Evolutionary conservation across 2,888 invertebrate species (phyloP).

Genomic region (Lymantria monacha): DNA sequence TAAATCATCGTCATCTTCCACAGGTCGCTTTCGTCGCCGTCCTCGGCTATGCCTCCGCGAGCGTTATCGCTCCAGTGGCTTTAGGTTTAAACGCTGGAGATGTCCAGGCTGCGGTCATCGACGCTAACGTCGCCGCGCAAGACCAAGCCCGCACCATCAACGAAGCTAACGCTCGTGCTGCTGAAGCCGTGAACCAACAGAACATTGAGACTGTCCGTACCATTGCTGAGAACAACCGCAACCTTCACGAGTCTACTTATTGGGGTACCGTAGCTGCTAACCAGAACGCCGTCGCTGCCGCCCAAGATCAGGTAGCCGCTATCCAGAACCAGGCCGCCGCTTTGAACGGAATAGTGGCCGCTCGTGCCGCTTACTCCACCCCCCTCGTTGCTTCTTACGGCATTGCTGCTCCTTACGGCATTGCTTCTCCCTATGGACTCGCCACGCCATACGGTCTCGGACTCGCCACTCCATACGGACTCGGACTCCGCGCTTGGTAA

Average conservation of each 20-base stretch:
- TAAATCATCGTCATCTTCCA: not conserved
- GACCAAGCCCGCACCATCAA: constrained; percentile 62
- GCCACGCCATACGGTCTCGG: no score
- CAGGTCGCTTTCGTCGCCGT: constrained; percentile 71
- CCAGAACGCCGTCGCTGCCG: constrained; percentile 71
- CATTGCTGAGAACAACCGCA: constrained; percentile 63
- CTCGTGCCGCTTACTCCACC: constrained; percentile 12
- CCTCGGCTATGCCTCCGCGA: constrained; percentile 44
- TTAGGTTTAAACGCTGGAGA: constrained; percentile 33
- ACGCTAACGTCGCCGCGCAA: constrained; percentile 65
- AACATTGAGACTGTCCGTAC: constrained; percentile 63
- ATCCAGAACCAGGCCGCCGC: constrained; percentile 57
- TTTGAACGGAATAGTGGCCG: constrained; percentile 52
- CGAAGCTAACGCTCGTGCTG: constrained; percentile 63
- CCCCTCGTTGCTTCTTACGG: constrained; percentile 15
- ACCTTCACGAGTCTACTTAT: constrained; percentile 71
- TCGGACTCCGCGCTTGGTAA: not conserved
- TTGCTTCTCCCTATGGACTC: no score
- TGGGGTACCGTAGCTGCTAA: constrained; percentile 68
- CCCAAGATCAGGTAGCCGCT: constrained; percentile 40
- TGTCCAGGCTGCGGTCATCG: constrained; percentile 71
- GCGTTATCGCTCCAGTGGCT: constrained; percentile 57
- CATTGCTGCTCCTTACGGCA: not conserved
- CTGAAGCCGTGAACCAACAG: constrained; percentile 62
- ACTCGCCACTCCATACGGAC: no score